These are phyloP conservation scores for Elephantulus edwardii DNA, from an alignment of 2,113 vertebrate species.

Conservation along the genomic window DNA sequence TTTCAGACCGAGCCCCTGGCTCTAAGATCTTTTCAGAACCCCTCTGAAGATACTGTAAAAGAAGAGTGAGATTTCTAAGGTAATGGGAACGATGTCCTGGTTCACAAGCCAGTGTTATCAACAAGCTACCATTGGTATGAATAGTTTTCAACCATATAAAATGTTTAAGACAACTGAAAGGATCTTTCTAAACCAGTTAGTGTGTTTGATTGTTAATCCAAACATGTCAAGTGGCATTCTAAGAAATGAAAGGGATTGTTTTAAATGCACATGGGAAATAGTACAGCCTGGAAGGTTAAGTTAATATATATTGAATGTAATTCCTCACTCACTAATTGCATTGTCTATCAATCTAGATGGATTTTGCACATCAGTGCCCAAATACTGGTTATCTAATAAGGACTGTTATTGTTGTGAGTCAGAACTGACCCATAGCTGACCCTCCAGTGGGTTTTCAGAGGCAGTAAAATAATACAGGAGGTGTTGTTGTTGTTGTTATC, in stretches of 20 bases:
- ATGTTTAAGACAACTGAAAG: not conserved
- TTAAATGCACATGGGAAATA: not conserved
- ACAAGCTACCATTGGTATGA: not conserved
- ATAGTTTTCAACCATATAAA: not conserved
- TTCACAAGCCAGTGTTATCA: not conserved
- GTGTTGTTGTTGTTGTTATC: too few species aligned
- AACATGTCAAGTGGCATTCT: not conserved
- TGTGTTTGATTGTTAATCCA: not conserved
- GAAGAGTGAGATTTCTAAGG: not conserved
- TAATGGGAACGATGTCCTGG: not conserved
- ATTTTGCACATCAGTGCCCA: not conserved
- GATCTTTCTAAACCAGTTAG: not conserved
- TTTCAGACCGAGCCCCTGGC: not conserved
- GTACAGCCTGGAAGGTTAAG: not conserved
- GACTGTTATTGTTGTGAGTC: too few species aligned
- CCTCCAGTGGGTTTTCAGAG: too few species aligned
- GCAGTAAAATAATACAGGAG: too few species aligned
- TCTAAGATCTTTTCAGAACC: not conserved
- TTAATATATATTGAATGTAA: not conserved
- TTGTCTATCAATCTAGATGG: slow-evolving; percentile 6
- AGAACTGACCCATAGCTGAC: too few species aligned
- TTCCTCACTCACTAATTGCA: not conserved
- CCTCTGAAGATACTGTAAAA: not conserved
- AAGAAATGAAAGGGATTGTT: not conserved
- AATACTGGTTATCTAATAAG: too few species aligned